These are phyloP conservation scores for Caenorhabditis auriculariae DNA, from an alignment of 2,888 invertebrate genomes.

Conservation along the genomic window DNA sequence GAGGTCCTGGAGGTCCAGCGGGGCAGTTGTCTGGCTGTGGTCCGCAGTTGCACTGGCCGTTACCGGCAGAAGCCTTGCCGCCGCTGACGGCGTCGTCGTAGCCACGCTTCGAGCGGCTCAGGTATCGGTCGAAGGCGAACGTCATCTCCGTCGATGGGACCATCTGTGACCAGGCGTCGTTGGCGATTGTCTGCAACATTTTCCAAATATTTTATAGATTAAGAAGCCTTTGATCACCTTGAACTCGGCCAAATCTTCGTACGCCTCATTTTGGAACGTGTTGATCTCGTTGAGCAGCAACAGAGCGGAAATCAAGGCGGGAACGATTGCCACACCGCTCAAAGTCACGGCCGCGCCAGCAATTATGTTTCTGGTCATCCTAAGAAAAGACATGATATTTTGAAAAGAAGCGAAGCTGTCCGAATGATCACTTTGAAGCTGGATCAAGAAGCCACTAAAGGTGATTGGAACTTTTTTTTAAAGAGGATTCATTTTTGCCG, in stretches of 20 bases:
- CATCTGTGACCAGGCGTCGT: constrained; percentile 18
- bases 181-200: constrained; percentile 9
- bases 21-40: constrained; percentile 21
- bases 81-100: constrained; percentile 14
- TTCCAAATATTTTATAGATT: too few relatives aligned
- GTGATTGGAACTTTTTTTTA: too few relatives aligned
- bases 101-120: constrained; percentile 12
- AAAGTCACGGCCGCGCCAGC: constrained; percentile 22
- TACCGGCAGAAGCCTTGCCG: constrained; percentile 5
- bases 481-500: too few relatives aligned
- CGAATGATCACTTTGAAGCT: too few relatives aligned
- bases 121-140: constrained; percentile 15
- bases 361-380: constrained; percentile 17
- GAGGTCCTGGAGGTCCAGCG: constrained; percentile 24
- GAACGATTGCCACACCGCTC: constrained; percentile 21
- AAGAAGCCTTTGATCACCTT: constrained; percentile 3
- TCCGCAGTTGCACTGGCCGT: constrained; percentile 23
- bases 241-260: constrained; percentile 24
- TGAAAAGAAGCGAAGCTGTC: too few relatives aligned
- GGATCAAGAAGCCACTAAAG: too few relatives aligned
- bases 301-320: constrained; percentile 20
- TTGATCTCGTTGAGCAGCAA: constrained; percentile 27
- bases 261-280: constrained; percentile 22
- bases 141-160: constrained; percentile 2
- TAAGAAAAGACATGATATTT: background rate